phyloP scores from a whole-genome alignment of 2,888 invertebrate genomes.

The Brachyptera risi region DNA sequence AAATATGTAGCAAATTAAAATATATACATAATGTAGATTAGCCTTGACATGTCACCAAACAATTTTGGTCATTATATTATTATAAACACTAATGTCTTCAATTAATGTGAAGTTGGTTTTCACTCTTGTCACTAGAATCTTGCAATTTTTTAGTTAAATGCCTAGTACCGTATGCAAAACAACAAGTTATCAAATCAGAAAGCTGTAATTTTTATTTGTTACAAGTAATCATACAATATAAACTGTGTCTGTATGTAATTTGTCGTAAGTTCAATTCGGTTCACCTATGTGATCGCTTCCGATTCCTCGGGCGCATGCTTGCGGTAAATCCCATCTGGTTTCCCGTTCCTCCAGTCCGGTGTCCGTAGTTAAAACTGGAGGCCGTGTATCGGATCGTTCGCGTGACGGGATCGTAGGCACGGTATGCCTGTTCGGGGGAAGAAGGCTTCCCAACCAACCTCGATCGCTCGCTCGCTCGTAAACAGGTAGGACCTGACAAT shows the following conservation, averaged over 20 bases:
- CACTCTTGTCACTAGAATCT: too few relatives aligned
- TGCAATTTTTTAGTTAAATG: too few relatives aligned
- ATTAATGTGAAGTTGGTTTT: too few relatives aligned
- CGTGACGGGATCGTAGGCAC: slow-evolving; percentile 15
- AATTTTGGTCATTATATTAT: too few relatives aligned
- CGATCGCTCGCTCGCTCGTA: not conserved
- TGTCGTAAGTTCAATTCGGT: slow-evolving; percentile 10
- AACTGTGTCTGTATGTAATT: slow-evolving; percentile 10
- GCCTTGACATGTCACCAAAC: too few relatives aligned
- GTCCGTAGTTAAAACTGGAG: slow-evolving; percentile 8
- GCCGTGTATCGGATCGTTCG: slow-evolving; percentile 3
- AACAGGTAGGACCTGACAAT: slow-evolving; percentile 18
- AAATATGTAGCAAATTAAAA: too few relatives aligned
- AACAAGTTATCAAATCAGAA: too few relatives aligned
- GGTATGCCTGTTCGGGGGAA: slow-evolving; percentile 8
- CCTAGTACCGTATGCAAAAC: too few relatives aligned
- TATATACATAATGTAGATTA: too few relatives aligned
- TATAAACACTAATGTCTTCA: too few relatives aligned
- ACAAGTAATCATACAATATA: not conserved
- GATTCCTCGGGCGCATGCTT: slow-evolving; percentile 2
- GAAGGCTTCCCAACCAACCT: not conserved
- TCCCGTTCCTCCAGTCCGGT: slow-evolving; percentile 10
- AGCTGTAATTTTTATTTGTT: too few relatives aligned
- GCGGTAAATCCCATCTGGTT: slow-evolving; percentile 1
- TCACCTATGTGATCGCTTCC: not conserved